Evolutionary conservation across 1,140 invertebrate genomes (phyloP), one percentile per base, ranked within the genome.

Genomic region (Caenorhabditis latens): DNA sequence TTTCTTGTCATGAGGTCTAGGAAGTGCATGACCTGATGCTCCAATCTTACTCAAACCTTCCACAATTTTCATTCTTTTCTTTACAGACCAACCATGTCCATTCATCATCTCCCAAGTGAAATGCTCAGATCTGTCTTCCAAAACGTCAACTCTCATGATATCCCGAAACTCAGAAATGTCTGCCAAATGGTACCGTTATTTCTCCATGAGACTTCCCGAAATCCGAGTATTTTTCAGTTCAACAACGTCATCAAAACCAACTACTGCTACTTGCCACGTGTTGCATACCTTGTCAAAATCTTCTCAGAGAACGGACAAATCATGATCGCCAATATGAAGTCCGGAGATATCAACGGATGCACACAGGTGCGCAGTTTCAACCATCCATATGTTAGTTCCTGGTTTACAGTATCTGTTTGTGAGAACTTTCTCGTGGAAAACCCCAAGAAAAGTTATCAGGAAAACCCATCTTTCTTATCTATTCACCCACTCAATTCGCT

Each of bases 351-450:
- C 21, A 48, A 79, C n/a, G 71, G 46, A 79, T 50, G 71, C 71
- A 79, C 71, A 79, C 71, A 79, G 71, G 71, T 79, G 71, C 71
- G 71, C 71, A 79, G 71, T 79, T 79, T 79, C 71, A 79, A 79
- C n/a, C 46, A 79, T n/a, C 24, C 71, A 48, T 79, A 79, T 79
- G 71, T 79, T 79, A 79, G 71, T 79, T 50, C 43, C 46, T 43
- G 7, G n/a, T 11, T 53, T 42, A 79, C 32, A 50, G 46, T 24
- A 32, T 19, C 6, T 7, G 14, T 19, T 71, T 71, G 16, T 79
- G 9, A 13, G 71, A 50, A 50, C 19, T 79, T 13, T 79, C 65
- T 2, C 4, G 46, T 6, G 46, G 46, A 46, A 9, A 79, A 79
- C 21, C 0, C 71, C 43, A 53, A 50, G 5, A 46, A 71, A 46